Conservation (phyloP, 2,888 invertebrate species). For the Pyrocoelia pectoralis region DNA sequence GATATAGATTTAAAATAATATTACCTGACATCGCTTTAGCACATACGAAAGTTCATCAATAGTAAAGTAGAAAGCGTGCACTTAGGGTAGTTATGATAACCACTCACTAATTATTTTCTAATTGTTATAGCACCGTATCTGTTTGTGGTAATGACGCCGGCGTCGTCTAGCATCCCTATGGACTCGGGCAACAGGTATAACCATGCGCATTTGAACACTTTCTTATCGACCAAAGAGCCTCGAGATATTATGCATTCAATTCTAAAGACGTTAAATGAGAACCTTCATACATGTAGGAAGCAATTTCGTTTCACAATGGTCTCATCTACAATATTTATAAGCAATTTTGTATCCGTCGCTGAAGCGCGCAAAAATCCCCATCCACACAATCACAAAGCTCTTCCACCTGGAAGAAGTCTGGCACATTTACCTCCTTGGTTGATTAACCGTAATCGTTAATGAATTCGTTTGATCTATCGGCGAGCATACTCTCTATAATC, state of each 20-base stretch:
- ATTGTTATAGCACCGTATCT: slow-evolving; percentile 38
- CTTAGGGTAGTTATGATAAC: slow-evolving; percentile 30
- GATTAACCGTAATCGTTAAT: slow-evolving; percentile 39
- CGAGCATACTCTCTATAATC: slow-evolving; percentile 12
- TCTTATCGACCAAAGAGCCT: slow-evolving; percentile 37
- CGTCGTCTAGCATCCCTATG: slow-evolving; percentile 42
- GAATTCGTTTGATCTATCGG: slow-evolving; percentile 53
- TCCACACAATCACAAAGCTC: slow-evolving; percentile 16
- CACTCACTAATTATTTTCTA: slow-evolving; percentile 39
- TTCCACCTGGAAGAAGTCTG: slow-evolving; percentile 33
- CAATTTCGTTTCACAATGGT: slow-evolving; percentile 38
- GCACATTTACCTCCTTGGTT: slow-evolving; percentile 33
- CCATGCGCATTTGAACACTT: slow-evolving; percentile 32
- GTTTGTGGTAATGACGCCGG: slow-evolving; percentile 40
- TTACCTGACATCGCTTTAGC: neutral
- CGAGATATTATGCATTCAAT: slow-evolving; percentile 25
- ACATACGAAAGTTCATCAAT: neutral
- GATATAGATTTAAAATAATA: neutral
- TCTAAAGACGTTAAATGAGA: slow-evolving; percentile 26
- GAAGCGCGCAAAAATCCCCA: slow-evolving; percentile 20
- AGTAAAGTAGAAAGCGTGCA: slow-evolving; percentile 8
- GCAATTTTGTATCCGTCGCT: slow-evolving; percentile 17
- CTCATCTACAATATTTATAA: slow-evolving; percentile 34
- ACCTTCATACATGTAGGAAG: slow-evolving; percentile 27
- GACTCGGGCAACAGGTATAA: slow-evolving; percentile 50